Evolutionary conservation across 2,113 vertebrate genomes (phyloP), one percentile per base, ranked within the genome.

Genomic region (Elephas maximus): DNA sequence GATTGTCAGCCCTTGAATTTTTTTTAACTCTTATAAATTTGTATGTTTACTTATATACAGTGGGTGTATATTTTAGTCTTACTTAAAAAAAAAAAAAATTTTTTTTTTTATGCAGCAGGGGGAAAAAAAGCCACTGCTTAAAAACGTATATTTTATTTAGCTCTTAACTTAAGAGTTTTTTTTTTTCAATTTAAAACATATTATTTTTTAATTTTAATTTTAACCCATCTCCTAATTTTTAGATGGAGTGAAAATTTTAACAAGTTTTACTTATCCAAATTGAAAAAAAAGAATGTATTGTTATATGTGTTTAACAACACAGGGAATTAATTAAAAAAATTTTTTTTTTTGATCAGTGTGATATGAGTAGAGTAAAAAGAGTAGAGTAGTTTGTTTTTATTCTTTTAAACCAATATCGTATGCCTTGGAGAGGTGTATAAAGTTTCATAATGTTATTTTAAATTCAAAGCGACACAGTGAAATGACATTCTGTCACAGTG

Each of bases 391-490:
- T 89, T 57, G 53, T 57, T 17, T 94, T 65, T 79, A 30, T 51
- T 26, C 79, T 83, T 93, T 53, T 71, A n/a, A 57, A n/a, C n/a
- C 11, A 86, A 10, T 90, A 57, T 93, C 30, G 33, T 78, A 10
- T 81, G 14, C 44, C 80, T 93, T 85, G 17, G 48, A 94, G 74
- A 93, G 41, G 85, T 96, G 79, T 77, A 44, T 92, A 85, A 95
- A 95, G 5, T 60, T 93, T 92, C n/a, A 69, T 77, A 28, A 87
- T 93, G 45, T 74, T 93, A 74, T 48, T 88, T 48, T 95, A 37
- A 95, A 95, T 92, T 95, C 85, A 85, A 84, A 79, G 41, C 85
- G 92, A 79, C 62, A 78, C 41, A 93, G 33, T 82, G 67, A 95
- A 92, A 84, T 92, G 53, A 20, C 44, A 44, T 78, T 57, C 33